Base-by-base conservation (phyloP, 2,888 invertebrate species). In the Caenorhabditis doughertyi region DNA sequence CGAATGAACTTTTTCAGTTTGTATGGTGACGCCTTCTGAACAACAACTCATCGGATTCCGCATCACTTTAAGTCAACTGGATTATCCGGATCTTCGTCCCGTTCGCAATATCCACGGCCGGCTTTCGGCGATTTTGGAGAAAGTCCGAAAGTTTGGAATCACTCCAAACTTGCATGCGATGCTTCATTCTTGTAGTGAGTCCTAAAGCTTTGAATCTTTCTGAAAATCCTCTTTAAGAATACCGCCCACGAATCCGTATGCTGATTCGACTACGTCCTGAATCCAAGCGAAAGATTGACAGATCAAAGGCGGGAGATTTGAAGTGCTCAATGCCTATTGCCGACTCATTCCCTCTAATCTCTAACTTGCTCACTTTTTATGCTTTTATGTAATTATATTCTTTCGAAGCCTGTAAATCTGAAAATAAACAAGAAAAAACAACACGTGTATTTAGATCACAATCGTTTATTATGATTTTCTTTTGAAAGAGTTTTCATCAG, bases 221-320 rank as follows among this genome's bases (percentile, higher is more conserved):
- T 16, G 27, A 39, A 39, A 53, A 4, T 16, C 25, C 32, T n/a
- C 23, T 62, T 81, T 7, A 55, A 82, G 82, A 72, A 72, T 77
- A 72, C 49, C 77, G 82, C 9, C 82, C 82, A 0, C 67, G 82
- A 1, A 68, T 82, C 18, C 82, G 82, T 16, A 47, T 82, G 11
- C 49, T 82, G 44, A 67, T 64, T 7, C 67, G 72, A 16, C 58
- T 62, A 18, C 70, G 70, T 23, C 7, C 58, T 13, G 62, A 62
- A 47, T 74, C 74, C 1, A 29, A 49, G 4, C 74, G 81, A 35
- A 55, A 74, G 55, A 9, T 9, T 11, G 81, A 81, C 32, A 53
- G 23, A 18, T 72, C 82, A 0, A 29, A 29, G 9, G 11, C 58
- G 9, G 55, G 21, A 25, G 51, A 65, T 7, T 21, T 13, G 9